Evolutionary conservation across 2,797 vertebrate species (phyloP).

Genomic region (Rhincodon typus): DNA sequence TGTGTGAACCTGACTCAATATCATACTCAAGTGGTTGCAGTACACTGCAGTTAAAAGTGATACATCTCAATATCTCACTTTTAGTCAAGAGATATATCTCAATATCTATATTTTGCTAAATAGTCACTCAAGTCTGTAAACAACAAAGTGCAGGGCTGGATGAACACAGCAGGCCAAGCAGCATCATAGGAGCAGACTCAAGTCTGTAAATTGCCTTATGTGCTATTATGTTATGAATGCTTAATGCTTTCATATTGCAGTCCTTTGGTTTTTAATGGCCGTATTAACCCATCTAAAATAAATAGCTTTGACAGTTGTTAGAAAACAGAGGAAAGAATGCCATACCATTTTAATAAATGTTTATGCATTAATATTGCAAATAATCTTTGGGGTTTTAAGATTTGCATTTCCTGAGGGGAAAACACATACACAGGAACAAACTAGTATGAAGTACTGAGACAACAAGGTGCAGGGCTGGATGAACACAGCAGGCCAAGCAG

Average conservation of each 20-base stretch:
- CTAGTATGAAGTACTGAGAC: too few relatives aligned
- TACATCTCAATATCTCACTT: not conserved
- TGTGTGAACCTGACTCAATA: too few relatives aligned
- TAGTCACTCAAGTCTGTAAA: too few relatives aligned
- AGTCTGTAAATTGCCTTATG: not conserved
- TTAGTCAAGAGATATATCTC: not conserved
- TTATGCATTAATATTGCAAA: not conserved
- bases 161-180: too few relatives aligned
- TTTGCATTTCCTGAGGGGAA: not conserved
- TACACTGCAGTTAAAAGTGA: not conserved
- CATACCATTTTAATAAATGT: not conserved
- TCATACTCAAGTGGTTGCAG: not conserved
- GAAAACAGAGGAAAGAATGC: not conserved
- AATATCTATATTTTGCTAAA: not conserved
- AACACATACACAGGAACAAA: not conserved
- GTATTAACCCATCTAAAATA: not conserved
- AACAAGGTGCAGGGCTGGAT: too few relatives aligned
- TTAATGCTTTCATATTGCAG: not conserved
- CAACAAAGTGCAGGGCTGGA: too few relatives aligned
- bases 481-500: too few relatives aligned
- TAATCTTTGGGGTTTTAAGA: not conserved
- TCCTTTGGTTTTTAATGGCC: not conserved
- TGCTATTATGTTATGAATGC: not conserved
- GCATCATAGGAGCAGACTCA: too few relatives aligned
- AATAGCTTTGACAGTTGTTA: not conserved